Base-by-base conservation (phyloP, 2,113 vertebrate species). In the Macaca fascicularis region DNA sequence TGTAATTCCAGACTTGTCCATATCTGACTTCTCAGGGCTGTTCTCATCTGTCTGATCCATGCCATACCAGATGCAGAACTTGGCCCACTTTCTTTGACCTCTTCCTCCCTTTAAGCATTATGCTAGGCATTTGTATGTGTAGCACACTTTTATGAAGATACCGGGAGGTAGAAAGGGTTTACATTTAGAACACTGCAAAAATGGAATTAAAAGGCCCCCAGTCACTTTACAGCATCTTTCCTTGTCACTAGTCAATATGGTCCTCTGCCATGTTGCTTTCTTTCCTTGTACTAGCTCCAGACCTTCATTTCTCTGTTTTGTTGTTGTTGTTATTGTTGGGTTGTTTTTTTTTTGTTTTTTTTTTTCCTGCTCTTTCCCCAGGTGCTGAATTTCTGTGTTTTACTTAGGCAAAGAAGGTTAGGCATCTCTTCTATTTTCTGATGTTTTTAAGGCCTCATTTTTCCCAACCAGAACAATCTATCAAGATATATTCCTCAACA, bases 391-490 rank as follows among this genome's bases (percentile, higher is more conserved):
- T 95, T 35, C 48, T 94, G 7, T 61, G n/a, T 48, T 38, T 19
- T 50, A 23, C 57, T 95, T 80, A 48, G 72, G 82, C 64, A 70
- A 88, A 81, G n/a, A 85, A 90, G 50, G 69, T 91, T 82, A 92
- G n/a, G 7, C 64, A 23, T 61, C 22, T 57, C 43, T 48, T 90
- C 23, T 89, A 38, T 92, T 93, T 97, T 79, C 40, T 87, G 57
- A 69, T 74, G 20, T 67, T 57, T n/a, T 69, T 75, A 48, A 94
- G 67, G 13, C 38, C 27, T 93, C 64, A 80, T 84, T 50, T 95
- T 94, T 25, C 45, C 64, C 52, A 83, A 55, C 5, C 23, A 67
- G 82, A 93, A 78, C 50, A 79, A 48, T 25, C 16, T 95, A n/a
- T 95, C 38, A 59, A 90, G 61, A 91, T 90, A 35, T 10, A 61